Conservation (phyloP, 1,140 invertebrate species). For the Charaxes varanes region DNA sequence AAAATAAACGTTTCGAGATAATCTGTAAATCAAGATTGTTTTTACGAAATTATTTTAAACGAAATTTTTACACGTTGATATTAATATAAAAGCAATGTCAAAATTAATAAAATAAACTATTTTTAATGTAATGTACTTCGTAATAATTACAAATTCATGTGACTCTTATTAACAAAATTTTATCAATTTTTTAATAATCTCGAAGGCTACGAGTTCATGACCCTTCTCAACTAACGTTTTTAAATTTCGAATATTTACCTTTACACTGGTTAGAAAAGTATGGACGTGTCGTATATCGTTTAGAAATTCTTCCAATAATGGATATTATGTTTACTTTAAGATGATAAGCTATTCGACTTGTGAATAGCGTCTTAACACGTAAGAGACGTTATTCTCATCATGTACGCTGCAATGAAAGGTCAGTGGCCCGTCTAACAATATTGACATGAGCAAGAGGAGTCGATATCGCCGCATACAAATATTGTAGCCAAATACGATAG, state of each 20-base stretch:
- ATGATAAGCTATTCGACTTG: slow-evolving; percentile 16
- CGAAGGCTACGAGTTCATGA: background rate
- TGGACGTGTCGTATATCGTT: slow-evolving; percentile 8
- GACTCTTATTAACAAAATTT: no score
- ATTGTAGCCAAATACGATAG: slow-evolving; percentile 58
- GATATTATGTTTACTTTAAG: slow-evolving; percentile 14
- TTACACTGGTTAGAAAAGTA: slow-evolving; percentile 6
- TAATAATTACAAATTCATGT: no score
- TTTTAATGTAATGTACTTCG: no score
- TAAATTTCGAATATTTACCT: background rate
- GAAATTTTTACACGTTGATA: no score
- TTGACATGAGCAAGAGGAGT: slow-evolving; percentile 50
- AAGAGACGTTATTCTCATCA: slow-evolving; percentile 35
- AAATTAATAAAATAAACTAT: no score
- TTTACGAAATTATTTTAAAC: no score
- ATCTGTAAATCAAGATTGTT: no score
- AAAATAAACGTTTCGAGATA: no score
- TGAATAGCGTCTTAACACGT: slow-evolving; percentile 22
- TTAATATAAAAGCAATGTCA: no score
- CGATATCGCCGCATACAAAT: slow-evolving; percentile 61
- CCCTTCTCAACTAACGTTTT: background rate
- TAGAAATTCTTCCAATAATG: slow-evolving; percentile 3
- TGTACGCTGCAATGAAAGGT: slow-evolving; percentile 41
- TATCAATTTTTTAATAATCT: background rate
- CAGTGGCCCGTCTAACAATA: slow-evolving; percentile 57